Evolutionary conservation across 1,140 invertebrate genomes (phyloP).

Genomic region (Drosophila obscura): DNA sequence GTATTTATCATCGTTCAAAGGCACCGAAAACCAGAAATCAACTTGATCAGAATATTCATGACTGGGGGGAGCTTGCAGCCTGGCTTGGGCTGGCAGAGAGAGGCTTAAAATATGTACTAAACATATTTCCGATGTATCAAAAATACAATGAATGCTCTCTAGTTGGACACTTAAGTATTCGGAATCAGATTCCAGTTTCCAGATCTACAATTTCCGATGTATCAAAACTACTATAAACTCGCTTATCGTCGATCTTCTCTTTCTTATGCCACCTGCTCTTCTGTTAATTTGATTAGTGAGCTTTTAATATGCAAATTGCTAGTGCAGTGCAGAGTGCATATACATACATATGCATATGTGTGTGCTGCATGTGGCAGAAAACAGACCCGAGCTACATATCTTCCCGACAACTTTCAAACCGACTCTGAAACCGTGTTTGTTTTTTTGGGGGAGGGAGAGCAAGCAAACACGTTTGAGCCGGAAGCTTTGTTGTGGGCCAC

Average conservation of each 20-base stretch:
- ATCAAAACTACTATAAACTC: too few relatives aligned
- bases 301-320: slow-evolving; percentile 52
- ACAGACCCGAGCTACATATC: background rate
- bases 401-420: slow-evolving; percentile 54
- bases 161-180: too few relatives aligned
- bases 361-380: slow-evolving; percentile 2
- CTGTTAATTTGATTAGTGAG: slow-evolving; percentile 45
- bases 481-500: slow-evolving; percentile 30
- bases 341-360: background rate
- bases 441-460: slow-evolving; percentile 7
- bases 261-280: slow-evolving; percentile 8
- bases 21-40: slow-evolving; percentile 26
- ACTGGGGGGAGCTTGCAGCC: too few relatives aligned
- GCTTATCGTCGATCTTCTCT: background rate
- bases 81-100: too few relatives aligned
- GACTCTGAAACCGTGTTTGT: slow-evolving; percentile 42
- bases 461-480: slow-evolving; percentile 44
- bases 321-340: slow-evolving; percentile 31
- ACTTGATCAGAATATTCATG: slow-evolving; percentile 8
- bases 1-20: slow-evolving; percentile 58
- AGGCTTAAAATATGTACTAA: too few relatives aligned
- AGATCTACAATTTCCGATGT: too few relatives aligned
- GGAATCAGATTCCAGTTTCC: too few relatives aligned
- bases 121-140: too few relatives aligned
- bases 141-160: too few relatives aligned